Conservation (phyloP, 2,797 vertebrate species). For the Anguilla pacifica region DNA sequence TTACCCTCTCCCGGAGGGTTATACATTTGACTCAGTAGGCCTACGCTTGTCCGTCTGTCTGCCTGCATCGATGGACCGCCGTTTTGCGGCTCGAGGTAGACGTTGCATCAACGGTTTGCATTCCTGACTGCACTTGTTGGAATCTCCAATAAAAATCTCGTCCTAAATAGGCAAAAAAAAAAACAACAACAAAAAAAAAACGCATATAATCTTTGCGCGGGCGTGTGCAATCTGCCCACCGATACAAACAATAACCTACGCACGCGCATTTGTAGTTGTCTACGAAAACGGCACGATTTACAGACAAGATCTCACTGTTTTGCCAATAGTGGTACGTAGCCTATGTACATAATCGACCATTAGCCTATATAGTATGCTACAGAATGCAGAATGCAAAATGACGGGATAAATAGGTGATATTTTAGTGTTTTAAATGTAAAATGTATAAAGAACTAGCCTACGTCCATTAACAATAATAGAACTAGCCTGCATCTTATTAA, state of each 20-base stretch:
- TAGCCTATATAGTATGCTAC: neutral
- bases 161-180: too few relatives aligned
- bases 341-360: neutral
- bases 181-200: neutral
- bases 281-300: neutral
- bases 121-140: neutral
- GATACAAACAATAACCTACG: neutral
- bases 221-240: neutral
- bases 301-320: neutral
- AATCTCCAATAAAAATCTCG: neutral
- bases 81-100: slow-evolving; percentile 29
- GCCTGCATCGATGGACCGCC: neutral
- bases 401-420: neutral
- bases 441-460: neutral
- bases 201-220: neutral
- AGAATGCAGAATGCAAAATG: neutral
- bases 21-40: neutral
- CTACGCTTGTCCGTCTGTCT: slow-evolving; percentile 20
- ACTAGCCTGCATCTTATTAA: neutral
- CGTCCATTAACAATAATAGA: neutral
- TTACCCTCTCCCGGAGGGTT: slow-evolving; percentile 60
- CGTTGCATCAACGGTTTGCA: slow-evolving; percentile 39
- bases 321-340: neutral
- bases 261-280: neutral
- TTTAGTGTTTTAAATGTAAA: neutral